Base-by-base conservation (phyloP, 2,888 invertebrate genomes). In the Ellobium chinense region DNA sequence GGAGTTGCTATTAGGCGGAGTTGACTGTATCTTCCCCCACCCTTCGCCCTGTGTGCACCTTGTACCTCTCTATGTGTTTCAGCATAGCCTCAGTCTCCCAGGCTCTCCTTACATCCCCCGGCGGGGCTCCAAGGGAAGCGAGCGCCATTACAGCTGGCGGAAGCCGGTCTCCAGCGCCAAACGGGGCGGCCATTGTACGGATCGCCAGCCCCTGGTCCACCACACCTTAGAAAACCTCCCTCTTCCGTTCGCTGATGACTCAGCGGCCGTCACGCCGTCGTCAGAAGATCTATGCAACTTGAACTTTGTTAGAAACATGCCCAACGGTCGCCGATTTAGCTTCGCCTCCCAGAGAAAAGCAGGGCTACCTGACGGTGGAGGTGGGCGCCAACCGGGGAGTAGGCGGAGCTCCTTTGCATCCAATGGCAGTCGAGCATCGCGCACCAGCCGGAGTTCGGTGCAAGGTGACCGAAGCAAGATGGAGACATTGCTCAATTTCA, bases 201-300 rank as follows among this genome's bases (percentile, higher is more conserved):
- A 98, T 94, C 95, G 97, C 87, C 98, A 98, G 93, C 98, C 98
- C 69, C 95, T 98, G 91, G 98, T 98, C 86, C 95, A 98, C 87
- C 97, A 98, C 87, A 98, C 98, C 94, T 95, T 98, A 93, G 98
- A 94, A 87, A 89, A 87, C 82, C 85, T 91, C 66, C 90, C 91
- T 94, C 95, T 99, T 92, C 98, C 98, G 81, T 99, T 97, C 93
- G 98, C 98, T 80, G 99, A 99, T 93, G 99, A 98, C 94, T 98
- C 98, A 85, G 97, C 97, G 92, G 98, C 98, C 86, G 98, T 98
- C 82, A 99, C 98, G 84, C 99, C 99, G 78, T 97, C 98, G 96
- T 98, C 98, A 86, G 98, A 98, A 94, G 98, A 98, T 94, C 87
- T 91, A 89, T 90, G 89, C 89, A 90, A 88, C 85, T 86, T 89